phyloP scores from a whole-genome alignment of 2,113 vertebrate species.

The Boleophthalmus pectinirostris region DNA sequence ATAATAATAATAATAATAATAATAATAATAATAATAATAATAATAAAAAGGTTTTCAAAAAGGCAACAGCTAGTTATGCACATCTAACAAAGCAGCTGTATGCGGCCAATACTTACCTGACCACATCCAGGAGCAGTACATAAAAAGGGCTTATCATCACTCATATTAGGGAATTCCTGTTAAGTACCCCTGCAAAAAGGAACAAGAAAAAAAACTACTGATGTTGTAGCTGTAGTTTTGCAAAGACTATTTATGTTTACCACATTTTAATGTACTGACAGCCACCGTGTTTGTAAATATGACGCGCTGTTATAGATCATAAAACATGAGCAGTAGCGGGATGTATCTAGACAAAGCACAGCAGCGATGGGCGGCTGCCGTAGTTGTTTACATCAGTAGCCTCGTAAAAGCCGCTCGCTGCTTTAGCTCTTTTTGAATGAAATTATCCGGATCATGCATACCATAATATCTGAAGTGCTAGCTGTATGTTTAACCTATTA shows the following conservation, averaged over 20 bases:
- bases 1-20: no score
- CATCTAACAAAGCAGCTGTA: neutral
- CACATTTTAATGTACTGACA: neutral
- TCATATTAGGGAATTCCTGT: conserved; percentile 97
- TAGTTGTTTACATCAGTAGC: conserved; percentile 59
- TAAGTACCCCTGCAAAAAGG: conserved; percentile 79
- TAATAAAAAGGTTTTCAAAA: neutral
- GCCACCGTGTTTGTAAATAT: neutral
- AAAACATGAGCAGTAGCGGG: neutral
- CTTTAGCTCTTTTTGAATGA: neutral
- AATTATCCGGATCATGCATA: neutral
- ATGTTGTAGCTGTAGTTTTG: neutral
- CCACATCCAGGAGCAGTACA: conserved; percentile 98
- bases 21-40: neutral
- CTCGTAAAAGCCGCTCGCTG: conserved; percentile 5
- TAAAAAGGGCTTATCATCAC: conserved; percentile 99
- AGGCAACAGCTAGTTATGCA: neutral
- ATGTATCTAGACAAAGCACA: conserved; percentile 52
- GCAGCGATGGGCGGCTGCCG: conserved; percentile 57
- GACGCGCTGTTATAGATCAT: neutral
- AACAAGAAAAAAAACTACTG: neutral
- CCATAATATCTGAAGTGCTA: neutral
- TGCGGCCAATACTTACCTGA: conserved; percentile 81
- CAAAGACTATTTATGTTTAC: no score
- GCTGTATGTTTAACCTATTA: no score